These are phyloP conservation scores for Drosophila subobscura DNA, from an alignment of 1,140 invertebrate species.

Conservation along the genomic window DNA sequence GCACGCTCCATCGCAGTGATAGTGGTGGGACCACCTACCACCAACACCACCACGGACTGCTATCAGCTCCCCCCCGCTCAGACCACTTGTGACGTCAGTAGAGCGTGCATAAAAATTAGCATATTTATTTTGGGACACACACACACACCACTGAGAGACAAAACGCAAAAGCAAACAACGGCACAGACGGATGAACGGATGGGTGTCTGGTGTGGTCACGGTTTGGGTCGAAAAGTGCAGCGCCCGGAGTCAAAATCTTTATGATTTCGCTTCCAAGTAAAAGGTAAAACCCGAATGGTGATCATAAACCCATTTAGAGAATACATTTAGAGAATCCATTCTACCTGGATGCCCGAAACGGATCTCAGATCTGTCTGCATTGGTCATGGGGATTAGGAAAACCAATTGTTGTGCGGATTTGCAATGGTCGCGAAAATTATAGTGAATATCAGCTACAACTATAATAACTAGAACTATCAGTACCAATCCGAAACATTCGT, in stretches of 20 bases:
- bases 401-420: too few species aligned
- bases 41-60: background rate
- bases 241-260: slow-evolving; percentile 69
- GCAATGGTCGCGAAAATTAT: too few species aligned
- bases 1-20: too few species aligned
- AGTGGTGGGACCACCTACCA: too few species aligned
- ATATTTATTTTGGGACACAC: slow-evolving; percentile 32
- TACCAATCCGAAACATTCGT: too few species aligned
- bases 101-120: slow-evolving; percentile 43
- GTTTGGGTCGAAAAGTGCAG: slow-evolving; percentile 28
- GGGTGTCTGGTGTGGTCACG: slow-evolving; percentile 5
- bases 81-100: background rate
- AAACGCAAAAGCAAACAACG: background rate
- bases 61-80: slow-evolving; percentile 12
- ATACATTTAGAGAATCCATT: background rate
- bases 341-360: background rate
- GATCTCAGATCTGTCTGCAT: too few species aligned
- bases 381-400: too few species aligned
- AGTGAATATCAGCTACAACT: too few species aligned
- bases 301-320: slow-evolving; percentile 34
- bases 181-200: background rate
- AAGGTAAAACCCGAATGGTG: slow-evolving; percentile 1
- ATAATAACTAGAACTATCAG: too few species aligned
- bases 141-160: background rate
- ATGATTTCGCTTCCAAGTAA: slow-evolving; percentile 50